Percentiles rank a stretch among this genome's conserved stretches.
phyloP scores from a whole-genome alignment of 2,797 vertebrate genomes.

The Pseudochaenichthys georgianus region DNA sequence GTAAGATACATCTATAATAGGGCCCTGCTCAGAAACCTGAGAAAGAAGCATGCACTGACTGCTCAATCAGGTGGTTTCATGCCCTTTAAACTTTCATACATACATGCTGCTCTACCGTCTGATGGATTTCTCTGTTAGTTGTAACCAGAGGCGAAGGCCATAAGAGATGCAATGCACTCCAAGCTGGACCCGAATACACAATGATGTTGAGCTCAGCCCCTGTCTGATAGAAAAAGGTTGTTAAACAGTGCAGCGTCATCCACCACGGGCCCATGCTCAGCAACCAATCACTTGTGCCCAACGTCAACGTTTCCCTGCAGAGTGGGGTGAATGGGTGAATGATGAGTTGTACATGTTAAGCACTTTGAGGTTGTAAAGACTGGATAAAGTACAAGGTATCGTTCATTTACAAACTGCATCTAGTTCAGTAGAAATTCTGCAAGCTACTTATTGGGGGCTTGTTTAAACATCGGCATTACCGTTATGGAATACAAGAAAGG shows the following conservation, averaged over 20 bases:
- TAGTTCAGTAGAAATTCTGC: too few relatives aligned
- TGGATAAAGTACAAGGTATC: too few relatives aligned
- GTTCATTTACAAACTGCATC: too few relatives aligned
- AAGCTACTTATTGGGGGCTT: not conserved
- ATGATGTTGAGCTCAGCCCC: conserved; percentile 1
- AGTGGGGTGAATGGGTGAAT: not conserved
- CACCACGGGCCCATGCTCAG: not conserved
- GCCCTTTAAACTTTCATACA: conserved; percentile 31
- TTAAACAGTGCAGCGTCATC: conserved; percentile 10
- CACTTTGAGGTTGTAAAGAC: too few relatives aligned
- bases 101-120: conserved; percentile 4
- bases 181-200: conserved; percentile 26
- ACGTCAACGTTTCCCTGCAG: too few relatives aligned
- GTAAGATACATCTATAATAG: conserved; percentile 5
- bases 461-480: not conserved
- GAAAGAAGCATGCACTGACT: conserved; percentile 15
- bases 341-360: too few relatives aligned
- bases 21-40: conserved; percentile 3
- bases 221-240: not conserved
- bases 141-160: conserved; percentile 22
- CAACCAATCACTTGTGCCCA: conserved; percentile 1
- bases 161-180: conserved; percentile 10
- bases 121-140: conserved; percentile 25
- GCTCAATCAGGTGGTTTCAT: conserved; percentile 20
- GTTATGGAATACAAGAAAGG: not conserved